Evolutionary conservation across 2,888 invertebrate genomes (phyloP).

Genomic region (Xanthorhoe designata): DNA sequence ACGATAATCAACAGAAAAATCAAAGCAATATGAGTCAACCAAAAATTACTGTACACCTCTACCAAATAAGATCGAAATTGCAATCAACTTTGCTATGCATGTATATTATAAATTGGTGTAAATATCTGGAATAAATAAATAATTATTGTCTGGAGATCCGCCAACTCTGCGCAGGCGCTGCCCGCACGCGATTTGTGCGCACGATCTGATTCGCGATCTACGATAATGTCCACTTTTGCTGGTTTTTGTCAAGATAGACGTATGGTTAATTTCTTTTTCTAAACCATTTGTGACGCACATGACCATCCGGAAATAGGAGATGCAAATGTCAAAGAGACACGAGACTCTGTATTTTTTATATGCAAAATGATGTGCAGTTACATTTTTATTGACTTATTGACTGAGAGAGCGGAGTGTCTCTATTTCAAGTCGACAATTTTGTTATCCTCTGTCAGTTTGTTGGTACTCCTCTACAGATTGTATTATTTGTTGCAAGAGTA

Average conservation of each 20-base stretch:
- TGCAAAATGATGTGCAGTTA: background rate
- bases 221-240: slow-evolving; percentile 46
- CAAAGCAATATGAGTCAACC: background rate
- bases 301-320: background rate
- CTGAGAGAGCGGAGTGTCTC: too few species aligned
- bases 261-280: slow-evolving; percentile 30
- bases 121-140: slow-evolving; percentile 70
- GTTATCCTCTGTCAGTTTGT: too few species aligned
- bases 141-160: slow-evolving; percentile 56
- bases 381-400: too few species aligned
- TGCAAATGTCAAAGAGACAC: background rate
- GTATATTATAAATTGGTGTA: slow-evolving; percentile 53
- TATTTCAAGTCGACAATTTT: too few species aligned
- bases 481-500: too few species aligned
- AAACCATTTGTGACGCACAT: slow-evolving; percentile 18
- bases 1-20: slow-evolving; percentile 8
- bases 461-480: too few species aligned
- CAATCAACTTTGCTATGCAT: slow-evolving; percentile 21
- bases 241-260: slow-evolving; percentile 44
- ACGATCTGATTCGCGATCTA: slow-evolving; percentile 47
- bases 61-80: slow-evolving; percentile 33
- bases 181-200: slow-evolving; percentile 50
- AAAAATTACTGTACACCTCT: slow-evolving; percentile 12
- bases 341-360: background rate
- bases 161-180: slow-evolving; percentile 53